Base-by-base conservation (phyloP, 2,797 vertebrate species). In the Phrynocephalus forsythii region DNA sequence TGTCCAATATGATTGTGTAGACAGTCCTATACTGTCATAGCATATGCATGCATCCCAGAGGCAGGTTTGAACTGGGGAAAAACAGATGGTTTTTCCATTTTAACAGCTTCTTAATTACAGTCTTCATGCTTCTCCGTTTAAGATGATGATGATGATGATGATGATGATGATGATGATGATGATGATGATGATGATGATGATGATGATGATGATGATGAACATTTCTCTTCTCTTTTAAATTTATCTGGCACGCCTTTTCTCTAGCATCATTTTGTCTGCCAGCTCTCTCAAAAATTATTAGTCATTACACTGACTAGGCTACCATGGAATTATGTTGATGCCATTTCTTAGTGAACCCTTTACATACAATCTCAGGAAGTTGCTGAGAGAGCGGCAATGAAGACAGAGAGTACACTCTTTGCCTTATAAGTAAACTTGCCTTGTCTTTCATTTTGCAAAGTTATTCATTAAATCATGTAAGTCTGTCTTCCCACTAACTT, bases 201-300 rank as follows among this genome's bases (percentile, higher is more conserved):
- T 56, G 38, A 6, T 33, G 18, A 38, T 71, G n/a, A 38, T 56
- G 38, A 83, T 38, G 84, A 87, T 90, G 33, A 63, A 52, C 33
- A 91, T 33, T 56, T 90, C 66, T 92, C 89, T 90, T 86, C 18
- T 72, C 30, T 1, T 8, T 15, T 77, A 66, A 50, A 48, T 60
- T 56, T 84, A 33, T 2, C 30, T 26, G 26, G 91, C 86, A 90
- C 7, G 38, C 77, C 87, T 93, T 78, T 88, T 84, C 73, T 71
- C 3, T 87, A 87, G 30, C 75, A 72, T 85, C 91, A 91, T 92
- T 94, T 92, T 92, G 83, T 84, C 89, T 88, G 95, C 84, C 44
- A 89, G 90, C 18, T 73, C 93, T 93, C 91, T 91, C 91, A 89
- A 91, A 88, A 93, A 92, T 18, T 82, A 91, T 87, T 91, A 95